Percentiles rank a stretch among this genome's conserved stretches.
Evolutionary conservation across 2,113 vertebrate species (phyloP).

Genomic region (Oreocharis arfaki): DNA sequence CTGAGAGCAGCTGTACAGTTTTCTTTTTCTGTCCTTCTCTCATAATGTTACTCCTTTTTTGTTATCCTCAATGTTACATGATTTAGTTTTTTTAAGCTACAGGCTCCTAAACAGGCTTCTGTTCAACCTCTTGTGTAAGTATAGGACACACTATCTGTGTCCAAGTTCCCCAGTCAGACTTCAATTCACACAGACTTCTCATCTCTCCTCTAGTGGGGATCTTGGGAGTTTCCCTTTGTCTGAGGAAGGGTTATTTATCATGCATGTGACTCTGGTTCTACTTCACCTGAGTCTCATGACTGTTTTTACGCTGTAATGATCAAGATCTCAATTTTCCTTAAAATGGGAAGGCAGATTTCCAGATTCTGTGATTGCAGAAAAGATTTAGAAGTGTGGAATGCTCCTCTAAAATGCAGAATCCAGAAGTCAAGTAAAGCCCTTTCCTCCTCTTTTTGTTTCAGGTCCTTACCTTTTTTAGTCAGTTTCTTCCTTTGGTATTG

Average conservation of each 20-base stretch:
- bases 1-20: neutral
- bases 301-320: neutral
- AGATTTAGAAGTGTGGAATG: neutral
- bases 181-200: neutral
- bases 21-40: neutral
- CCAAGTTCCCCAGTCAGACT: neutral
- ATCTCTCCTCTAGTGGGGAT: neutral
- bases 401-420: neutral
- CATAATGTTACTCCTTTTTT: neutral
- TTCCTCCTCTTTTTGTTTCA: neutral
- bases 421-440: neutral
- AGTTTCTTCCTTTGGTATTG: neutral
- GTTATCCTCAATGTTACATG: neutral
- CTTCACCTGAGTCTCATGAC: constrained; percentile 1
- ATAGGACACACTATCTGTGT: neutral
- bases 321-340: neutral
- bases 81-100: neutral
- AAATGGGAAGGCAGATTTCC: neutral
- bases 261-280: neutral
- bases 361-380: neutral
- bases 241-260: neutral
- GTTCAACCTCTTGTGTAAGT: neutral
- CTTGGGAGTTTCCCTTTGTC: constrained; percentile 4
- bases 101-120: neutral
- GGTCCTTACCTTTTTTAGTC: neutral